These are phyloP conservation scores for Corvus moneduloides DNA, from an alignment of 2,113 vertebrate species.

Conservation along the genomic window DNA sequence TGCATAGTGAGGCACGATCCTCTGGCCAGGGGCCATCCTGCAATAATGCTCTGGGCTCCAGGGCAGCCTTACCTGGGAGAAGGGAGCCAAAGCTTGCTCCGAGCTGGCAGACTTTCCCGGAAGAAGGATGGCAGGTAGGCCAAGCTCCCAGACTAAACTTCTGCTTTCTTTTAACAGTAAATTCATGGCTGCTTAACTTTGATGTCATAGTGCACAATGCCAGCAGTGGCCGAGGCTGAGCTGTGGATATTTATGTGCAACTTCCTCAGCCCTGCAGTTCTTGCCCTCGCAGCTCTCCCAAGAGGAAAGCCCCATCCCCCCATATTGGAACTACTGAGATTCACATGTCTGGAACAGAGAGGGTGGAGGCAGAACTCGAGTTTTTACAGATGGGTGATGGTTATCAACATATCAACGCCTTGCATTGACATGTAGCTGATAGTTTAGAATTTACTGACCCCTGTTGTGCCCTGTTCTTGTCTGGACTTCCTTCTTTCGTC, in stretches of 20 bases:
- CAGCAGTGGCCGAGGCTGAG: not conserved
- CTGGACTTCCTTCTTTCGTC: not conserved
- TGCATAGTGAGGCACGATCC: not conserved
- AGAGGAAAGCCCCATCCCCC: not conserved
- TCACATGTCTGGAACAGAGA: not conserved
- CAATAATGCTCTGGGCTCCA: not conserved
- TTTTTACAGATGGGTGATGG: not conserved
- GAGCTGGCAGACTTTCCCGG: not conserved
- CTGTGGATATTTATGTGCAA: fast-evolving
- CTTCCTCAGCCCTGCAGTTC: not conserved
- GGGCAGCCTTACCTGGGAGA: not conserved
- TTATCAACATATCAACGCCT: not conserved
- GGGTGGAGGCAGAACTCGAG: not conserved
- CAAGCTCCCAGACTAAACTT: not conserved
- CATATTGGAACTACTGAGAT: fast-evolving
- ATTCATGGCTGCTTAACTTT: not conserved
- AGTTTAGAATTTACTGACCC: not conserved
- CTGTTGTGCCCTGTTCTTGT: not conserved
- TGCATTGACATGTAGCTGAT: not conserved
- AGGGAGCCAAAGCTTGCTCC: not conserved
- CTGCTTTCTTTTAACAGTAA: not conserved
- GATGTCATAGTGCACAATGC: not conserved
- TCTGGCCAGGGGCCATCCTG: not conserved
- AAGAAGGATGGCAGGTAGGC: not conserved
- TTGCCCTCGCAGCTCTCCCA: not conserved